These are phyloP conservation scores for Apodemia hepburni DNA, from an alignment of 2,888 invertebrate genomes.

Conservation along the genomic window DNA sequence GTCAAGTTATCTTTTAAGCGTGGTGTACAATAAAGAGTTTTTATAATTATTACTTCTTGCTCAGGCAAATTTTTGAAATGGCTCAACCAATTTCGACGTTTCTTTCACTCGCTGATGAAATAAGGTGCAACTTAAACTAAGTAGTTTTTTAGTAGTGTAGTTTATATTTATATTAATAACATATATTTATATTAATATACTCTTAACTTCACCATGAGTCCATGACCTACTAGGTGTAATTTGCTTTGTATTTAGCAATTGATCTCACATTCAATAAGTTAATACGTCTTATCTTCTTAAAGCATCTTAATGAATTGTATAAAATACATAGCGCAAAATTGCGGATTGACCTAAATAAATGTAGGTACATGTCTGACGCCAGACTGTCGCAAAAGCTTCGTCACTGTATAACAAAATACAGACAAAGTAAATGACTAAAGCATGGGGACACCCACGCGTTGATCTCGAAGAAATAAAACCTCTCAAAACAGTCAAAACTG, in stretches of 20 bases:
- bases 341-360: slow-evolving; percentile 2
- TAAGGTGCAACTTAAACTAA: too few relatives aligned
- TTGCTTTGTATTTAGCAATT: too few relatives aligned
- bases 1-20: too few relatives aligned
- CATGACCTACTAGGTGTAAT: too few relatives aligned
- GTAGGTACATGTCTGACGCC: slow-evolving; percentile 38
- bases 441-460: slow-evolving; percentile 65
- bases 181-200: too few relatives aligned
- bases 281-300: not conserved
- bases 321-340: slow-evolving; percentile 1
- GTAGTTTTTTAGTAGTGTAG: not conserved
- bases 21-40: too few relatives aligned
- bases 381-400: slow-evolving; percentile 51
- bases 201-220: too few relatives aligned
- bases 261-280: not conserved
- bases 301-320: not conserved
- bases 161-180: too few relatives aligned
- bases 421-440: slow-evolving; percentile 61
- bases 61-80: too few relatives aligned
- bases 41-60: too few relatives aligned
- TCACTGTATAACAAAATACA: slow-evolving; percentile 55
- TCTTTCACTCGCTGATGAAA: too few relatives aligned
- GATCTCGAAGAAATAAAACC: slow-evolving; percentile 59
- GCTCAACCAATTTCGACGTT: too few relatives aligned
- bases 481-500: slow-evolving; percentile 46